Conservation (phyloP, 2,797 vertebrate species). For the Malacoraja senta region DNA sequence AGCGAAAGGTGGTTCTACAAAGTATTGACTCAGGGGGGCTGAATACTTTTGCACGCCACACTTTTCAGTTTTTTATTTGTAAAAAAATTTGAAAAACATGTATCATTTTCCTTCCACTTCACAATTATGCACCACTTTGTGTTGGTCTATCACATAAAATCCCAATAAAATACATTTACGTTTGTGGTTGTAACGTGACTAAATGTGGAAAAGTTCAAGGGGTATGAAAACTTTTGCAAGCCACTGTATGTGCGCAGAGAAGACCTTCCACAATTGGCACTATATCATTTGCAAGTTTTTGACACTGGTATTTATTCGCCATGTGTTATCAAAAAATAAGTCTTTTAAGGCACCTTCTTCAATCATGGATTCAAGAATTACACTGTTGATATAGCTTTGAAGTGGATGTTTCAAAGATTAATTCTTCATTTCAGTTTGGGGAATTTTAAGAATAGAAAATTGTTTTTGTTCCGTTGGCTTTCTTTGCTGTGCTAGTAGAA, state of each 20-base stretch:
- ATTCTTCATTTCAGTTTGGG: neutral
- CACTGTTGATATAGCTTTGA: neutral
- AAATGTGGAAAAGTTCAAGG: too few relatives aligned
- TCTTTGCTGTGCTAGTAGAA: neutral
- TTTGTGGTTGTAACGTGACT: too few relatives aligned
- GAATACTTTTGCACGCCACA: too few relatives aligned
- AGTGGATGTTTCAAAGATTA: neutral
- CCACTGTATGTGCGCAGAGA: neutral
- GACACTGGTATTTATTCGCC: neutral
- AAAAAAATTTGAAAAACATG: too few relatives aligned
- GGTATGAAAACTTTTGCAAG: too few relatives aligned
- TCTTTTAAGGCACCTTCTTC: neutral
- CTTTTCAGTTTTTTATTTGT: too few relatives aligned
- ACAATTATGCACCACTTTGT: too few relatives aligned
- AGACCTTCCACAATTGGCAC: neutral
- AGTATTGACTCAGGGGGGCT: too few relatives aligned
- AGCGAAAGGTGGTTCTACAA: too few relatives aligned
- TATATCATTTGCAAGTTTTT: neutral
- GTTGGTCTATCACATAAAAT: too few relatives aligned
- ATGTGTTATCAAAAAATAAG: neutral
- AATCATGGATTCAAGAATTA: neutral
- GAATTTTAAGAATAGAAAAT: neutral
- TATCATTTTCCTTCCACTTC: too few relatives aligned
- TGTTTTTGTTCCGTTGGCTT: neutral
- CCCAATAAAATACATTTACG: too few relatives aligned